These are phyloP conservation scores for Aphrophora alni DNA, from an alignment of 2,888 invertebrate species.

Conservation along the genomic window DNA sequence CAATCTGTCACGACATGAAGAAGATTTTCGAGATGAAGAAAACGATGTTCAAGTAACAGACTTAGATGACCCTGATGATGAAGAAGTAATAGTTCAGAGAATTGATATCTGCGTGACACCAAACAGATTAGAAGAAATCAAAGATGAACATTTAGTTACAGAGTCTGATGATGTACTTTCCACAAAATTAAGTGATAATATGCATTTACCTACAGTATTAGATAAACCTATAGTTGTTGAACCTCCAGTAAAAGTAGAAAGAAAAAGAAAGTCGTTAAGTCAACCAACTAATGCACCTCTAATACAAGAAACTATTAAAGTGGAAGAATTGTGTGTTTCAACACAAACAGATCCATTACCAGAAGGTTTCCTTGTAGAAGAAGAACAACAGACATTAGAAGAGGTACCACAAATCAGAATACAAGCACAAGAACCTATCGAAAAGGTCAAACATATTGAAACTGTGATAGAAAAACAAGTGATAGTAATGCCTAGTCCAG, in stretches of 20 bases:
- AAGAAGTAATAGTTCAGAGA: slow-evolving; percentile 31
- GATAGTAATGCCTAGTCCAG: slow-evolving; percentile 48
- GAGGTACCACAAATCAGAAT: slow-evolving; percentile 21
- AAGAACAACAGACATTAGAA: slow-evolving; percentile 39
- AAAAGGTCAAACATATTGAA: slow-evolving; percentile 28
- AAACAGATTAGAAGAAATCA: neutral
- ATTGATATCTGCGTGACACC: slow-evolving; percentile 31
- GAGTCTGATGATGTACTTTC: neutral
- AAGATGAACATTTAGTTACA: neutral
- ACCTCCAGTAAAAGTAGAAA: slow-evolving; percentile 30
- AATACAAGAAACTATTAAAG: slow-evolving; percentile 11
- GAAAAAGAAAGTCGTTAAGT: slow-evolving; percentile 34
- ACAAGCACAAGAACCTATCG: slow-evolving; percentile 6
- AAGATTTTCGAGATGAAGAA: slow-evolving; percentile 34
- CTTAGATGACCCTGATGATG: slow-evolving; percentile 32
- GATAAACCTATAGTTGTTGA: slow-evolving; percentile 2
- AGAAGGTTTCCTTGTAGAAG: slow-evolving; percentile 74
- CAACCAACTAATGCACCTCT: neutral
- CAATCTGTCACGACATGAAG: slow-evolving; percentile 9
- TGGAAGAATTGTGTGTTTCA: slow-evolving; percentile 74
- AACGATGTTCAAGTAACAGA: slow-evolving; percentile 36
- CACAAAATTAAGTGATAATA: neutral
- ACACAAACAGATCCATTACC: slow-evolving; percentile 87
- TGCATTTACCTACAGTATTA: neutral
- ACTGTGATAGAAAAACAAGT: slow-evolving; percentile 52